A percentile compares a stretch with the other conserved stretches of the same genome.
Conservation (phyloP, 35 echinoderm and acorn worm species). For the Ophiothrix spiculata region DNA sequence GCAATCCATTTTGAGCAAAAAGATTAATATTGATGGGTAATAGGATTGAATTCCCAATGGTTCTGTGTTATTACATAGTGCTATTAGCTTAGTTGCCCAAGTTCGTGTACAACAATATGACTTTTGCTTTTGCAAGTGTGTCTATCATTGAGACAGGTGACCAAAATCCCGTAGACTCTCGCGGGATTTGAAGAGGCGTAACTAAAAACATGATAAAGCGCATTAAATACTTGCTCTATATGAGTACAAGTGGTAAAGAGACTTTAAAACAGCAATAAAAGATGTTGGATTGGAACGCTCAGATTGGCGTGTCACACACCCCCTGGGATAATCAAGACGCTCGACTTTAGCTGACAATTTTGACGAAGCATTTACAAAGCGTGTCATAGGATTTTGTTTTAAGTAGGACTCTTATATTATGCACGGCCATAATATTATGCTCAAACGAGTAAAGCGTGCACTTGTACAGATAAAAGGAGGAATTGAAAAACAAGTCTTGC, state of each 20-base stretch:
- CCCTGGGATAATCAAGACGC: not conserved
- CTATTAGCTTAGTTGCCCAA: not conserved
- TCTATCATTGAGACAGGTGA: not conserved
- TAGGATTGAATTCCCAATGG: not conserved
- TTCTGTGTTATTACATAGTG: no score
- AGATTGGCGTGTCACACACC: not conserved
- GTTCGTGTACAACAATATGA: not conserved
- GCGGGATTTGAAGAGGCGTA: not conserved
- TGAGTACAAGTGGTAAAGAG: not conserved
- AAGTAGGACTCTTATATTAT: not conserved
- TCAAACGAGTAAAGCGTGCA: not conserved
- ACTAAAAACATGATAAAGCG: no score
- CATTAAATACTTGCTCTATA: not conserved
- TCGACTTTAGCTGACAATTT: no score
- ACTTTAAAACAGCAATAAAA: conserved; percentile 2
- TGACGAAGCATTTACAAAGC: not conserved
- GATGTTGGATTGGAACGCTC: not conserved
- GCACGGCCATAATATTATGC: not conserved
- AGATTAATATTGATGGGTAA: not conserved
- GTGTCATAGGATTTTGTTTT: not conserved
- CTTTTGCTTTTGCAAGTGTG: not conserved
- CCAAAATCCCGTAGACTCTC: not conserved
- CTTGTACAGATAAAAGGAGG: not conserved
- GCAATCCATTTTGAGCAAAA: not conserved
- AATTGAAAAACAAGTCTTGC: not conserved